These are phyloP conservation scores for Papilio aristodemus DNA, from an alignment of 1,140 invertebrate species.

Conservation along the genomic window DNA sequence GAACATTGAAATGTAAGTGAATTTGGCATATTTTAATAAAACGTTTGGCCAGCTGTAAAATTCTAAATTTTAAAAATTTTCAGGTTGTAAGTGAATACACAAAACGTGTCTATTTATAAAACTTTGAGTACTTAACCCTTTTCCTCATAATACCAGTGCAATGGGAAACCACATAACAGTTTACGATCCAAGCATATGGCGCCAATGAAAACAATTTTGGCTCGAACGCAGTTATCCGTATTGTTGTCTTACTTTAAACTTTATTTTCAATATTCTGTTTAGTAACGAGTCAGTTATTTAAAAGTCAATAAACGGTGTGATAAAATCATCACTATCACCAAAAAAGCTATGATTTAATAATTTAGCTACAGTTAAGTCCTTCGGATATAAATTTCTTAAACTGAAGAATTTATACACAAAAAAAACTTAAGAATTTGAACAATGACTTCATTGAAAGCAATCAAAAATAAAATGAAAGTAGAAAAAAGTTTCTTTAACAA, in stretches of 20 bases:
- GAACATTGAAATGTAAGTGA: too few relatives aligned
- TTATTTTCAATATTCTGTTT: conserved; percentile 8
- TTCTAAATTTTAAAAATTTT: not conserved
- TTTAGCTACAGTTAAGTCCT: too few relatives aligned
- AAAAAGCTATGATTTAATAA: too few relatives aligned
- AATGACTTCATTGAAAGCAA: not conserved
- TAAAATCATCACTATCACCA: too few relatives aligned
- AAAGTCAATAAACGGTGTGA: not conserved
- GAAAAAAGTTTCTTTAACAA: conserved; percentile 1
- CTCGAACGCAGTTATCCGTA: conserved; percentile 4
- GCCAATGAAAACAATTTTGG: conserved; percentile 25
- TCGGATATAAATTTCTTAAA: too few relatives aligned
- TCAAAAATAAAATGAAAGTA: not conserved
- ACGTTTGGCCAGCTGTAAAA: not conserved
- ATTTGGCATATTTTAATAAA: too few relatives aligned
- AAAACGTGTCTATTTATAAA: not conserved
- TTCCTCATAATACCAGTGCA: conserved; percentile 20
- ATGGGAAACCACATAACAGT: conserved; percentile 26
- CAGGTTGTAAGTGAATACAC: not conserved
- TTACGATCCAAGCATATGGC: conserved; percentile 24
- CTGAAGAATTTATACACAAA: not conserved
- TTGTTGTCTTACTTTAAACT: conserved; percentile 20
- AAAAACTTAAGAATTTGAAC: not conserved
- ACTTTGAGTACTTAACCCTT: conserved; percentile 12
- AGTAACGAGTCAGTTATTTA: not conserved